Conservation (phyloP, 2,888 invertebrate species). For the Anorthoa munda region DNA sequence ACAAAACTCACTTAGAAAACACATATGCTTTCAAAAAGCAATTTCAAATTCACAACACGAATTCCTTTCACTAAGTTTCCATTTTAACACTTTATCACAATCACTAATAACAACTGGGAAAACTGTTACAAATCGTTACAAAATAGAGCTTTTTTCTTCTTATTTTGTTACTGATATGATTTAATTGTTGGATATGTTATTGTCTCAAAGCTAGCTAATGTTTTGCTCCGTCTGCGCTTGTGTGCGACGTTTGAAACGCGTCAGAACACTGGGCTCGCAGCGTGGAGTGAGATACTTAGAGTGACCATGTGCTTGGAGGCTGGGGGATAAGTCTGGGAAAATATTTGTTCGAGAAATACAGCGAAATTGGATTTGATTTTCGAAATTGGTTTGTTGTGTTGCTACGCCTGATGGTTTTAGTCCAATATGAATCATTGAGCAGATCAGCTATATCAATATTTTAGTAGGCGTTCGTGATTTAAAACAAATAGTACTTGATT, state of each 20-base stretch:
- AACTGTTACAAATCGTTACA: constrained; percentile 40
- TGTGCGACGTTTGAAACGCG: constrained; percentile 63
- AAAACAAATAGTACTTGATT: background rate
- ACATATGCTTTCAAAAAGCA: constrained; percentile 46
- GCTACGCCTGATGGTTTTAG: background rate
- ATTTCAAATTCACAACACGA: constrained; percentile 56
- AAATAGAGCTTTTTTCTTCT: constrained; percentile 47
- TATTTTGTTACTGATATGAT: constrained; percentile 63
- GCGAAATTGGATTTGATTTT: background rate
- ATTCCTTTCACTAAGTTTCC: constrained; percentile 27
- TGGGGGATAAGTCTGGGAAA: constrained; percentile 27
- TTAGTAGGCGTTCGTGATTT: background rate
- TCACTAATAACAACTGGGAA: constrained; percentile 35
- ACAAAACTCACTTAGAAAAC: constrained; percentile 50
- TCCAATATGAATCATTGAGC: background rate
- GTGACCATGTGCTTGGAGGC: constrained; percentile 64
- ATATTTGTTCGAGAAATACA: constrained; percentile 16
- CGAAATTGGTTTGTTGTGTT: background rate
- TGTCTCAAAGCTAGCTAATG: constrained; percentile 55
- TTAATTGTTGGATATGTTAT: constrained; percentile 66
- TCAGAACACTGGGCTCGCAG: constrained; percentile 67
- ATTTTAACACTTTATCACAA: constrained; percentile 51
- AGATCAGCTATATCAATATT: background rate
- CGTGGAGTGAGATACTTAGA: constrained; percentile 67
- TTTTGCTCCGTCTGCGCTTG: constrained; percentile 57